These are phyloP conservation scores for Tadarida brasiliensis DNA, from an alignment of 2,797 vertebrate genomes.

Conservation along the genomic window DNA sequence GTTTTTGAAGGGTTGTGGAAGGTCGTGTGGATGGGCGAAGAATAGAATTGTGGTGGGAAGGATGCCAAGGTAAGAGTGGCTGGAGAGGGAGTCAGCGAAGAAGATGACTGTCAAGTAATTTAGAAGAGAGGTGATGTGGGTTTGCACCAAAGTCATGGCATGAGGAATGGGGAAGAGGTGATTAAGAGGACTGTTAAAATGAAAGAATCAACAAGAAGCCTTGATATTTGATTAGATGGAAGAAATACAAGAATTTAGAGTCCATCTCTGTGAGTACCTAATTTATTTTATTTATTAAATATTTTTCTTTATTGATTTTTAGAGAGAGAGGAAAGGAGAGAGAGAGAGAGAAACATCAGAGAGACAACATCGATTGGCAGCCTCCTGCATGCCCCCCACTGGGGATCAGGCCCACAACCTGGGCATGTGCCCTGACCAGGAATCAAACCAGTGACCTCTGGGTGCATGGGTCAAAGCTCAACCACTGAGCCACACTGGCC, in stretches of 20 bases:
- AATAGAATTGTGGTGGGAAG: neutral
- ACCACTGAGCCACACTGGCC: too few species aligned
- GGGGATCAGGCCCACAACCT: too few species aligned
- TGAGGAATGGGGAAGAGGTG: neutral
- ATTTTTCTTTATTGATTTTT: too few species aligned
- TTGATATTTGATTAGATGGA: neutral
- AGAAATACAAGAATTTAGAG: neutral
- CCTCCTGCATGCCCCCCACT: too few species aligned
- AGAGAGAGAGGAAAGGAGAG: too few species aligned
- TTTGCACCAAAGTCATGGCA: neutral
- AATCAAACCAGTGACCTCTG: too few species aligned
- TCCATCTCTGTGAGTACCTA: neutral
- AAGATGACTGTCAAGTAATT: neutral
- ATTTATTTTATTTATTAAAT: too few species aligned
- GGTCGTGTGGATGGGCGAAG: neutral
- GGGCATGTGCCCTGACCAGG: too few species aligned
- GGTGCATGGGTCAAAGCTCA: too few species aligned
- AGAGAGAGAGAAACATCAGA: too few species aligned
- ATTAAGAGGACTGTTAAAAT: constrained; percentile 8
- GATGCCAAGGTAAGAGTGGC: neutral
- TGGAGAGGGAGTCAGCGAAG: neutral
- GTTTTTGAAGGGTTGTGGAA: neutral
- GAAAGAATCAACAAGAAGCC: neutral
- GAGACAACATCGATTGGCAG: too few species aligned
- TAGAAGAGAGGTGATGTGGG: neutral